phyloP scores from a whole-genome alignment of 2,888 invertebrate genomes.

The Rhopalosiphum nymphaeae region DNA sequence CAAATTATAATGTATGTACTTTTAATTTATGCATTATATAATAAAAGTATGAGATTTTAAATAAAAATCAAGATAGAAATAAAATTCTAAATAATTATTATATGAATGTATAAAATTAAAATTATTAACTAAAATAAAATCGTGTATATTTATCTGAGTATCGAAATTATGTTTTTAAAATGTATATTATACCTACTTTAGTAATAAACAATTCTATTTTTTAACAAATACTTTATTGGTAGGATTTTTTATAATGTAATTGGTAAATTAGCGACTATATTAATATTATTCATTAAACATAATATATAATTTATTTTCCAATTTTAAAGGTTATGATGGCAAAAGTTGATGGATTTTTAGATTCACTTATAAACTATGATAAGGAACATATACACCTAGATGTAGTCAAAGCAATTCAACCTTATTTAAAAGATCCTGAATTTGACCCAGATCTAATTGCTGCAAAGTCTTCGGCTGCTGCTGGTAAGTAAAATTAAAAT shows the following conservation, averaged over 20 bases:
- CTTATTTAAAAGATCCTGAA: conserved; percentile 79
- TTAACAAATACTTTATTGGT: not conserved
- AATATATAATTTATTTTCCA: not conserved
- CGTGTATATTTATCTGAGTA: not conserved
- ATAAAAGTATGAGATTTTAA: not conserved
- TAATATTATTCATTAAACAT: not conserved
- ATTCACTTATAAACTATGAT: conserved; percentile 86
- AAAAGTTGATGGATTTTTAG: conserved; percentile 88
- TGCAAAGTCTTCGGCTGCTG: conserved; percentile 90
- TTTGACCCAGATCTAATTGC: conserved; percentile 87
- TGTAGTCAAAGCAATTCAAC: conserved; percentile 80
- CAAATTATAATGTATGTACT: not conserved
- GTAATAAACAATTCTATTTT: not conserved
- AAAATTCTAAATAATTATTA: not conserved
- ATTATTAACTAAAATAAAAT: not conserved
- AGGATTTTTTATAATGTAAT: not conserved
- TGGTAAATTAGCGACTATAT: not conserved
- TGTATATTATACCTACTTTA: not conserved
- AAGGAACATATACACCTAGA: conserved; percentile 94
- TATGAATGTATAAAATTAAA: not conserved
- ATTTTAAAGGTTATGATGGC: conserved; percentile 82
- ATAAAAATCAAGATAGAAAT: not conserved
- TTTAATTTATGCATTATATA: not conserved
- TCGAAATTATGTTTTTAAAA: not conserved
- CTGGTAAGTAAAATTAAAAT: conserved; percentile 70